Evolutionary conservation across 1,140 invertebrate species (phyloP), one percentile per base, ranked within the genome.

Genomic region (Caligus rogercresseyi): DNA sequence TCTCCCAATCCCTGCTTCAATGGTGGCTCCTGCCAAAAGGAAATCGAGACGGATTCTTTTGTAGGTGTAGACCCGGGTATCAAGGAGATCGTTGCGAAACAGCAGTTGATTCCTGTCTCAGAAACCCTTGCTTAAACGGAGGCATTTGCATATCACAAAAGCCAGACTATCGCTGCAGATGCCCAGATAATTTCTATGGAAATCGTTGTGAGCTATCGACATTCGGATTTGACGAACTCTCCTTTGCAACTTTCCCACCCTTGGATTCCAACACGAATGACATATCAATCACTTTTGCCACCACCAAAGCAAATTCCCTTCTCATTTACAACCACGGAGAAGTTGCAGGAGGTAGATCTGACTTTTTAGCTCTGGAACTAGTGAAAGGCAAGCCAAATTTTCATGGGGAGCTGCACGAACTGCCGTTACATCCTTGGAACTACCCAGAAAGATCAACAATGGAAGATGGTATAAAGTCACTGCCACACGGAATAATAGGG

Each of bases 391-490:
- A 80, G 68, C 82, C 88, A 78, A 84, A 15, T 92, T 96, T 72
- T 91, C 89, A 0, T 92, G 87, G 70, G 89, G 89, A 23, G 89
- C 86, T 1, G 80, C 87, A 1, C 77, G 85, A 68, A 89, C 86
- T 21, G 87, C 86, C 2, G 88, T 91, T 26, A 87, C 85, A 2
- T 80, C 81, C 0, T 79, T 90, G 1, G 76, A 79, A 0, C 18
- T 60, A 11, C 23, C 57, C 18, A 54, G 53, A 11, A 60, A 60
- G 51, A 82, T 89, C 1, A 77, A 78, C 14, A 85, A 92, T 72
- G 89, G 89, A 11, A 79, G 81, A 61, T 96, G 91, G 91, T 82
- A 89, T 68, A 88, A 89, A 71, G 80, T 95, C 3, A 90, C 86
- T 1, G 89, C 89, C 0, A 91, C 87, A 0, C 81, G 89, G 69